phyloP scores from a whole-genome alignment of 2,797 vertebrate species.

The Micromesistius poutassou region DNA sequence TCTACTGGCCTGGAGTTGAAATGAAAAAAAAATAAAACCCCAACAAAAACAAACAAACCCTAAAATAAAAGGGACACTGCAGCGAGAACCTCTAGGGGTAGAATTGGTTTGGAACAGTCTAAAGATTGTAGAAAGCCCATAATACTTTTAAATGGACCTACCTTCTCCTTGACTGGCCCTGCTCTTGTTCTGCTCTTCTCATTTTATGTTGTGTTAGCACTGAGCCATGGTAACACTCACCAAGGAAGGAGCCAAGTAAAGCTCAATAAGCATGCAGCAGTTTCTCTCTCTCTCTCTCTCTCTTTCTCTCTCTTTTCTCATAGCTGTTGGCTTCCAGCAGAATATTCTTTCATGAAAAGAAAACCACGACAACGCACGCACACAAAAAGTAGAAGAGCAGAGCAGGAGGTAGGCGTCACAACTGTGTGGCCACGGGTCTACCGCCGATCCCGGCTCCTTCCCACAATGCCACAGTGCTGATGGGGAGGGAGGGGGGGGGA shows the following conservation, averaged over 20 bases:
- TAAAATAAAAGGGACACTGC: constrained; percentile 60
- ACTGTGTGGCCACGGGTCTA: constrained; percentile 51
- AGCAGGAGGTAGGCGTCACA: constrained; percentile 47
- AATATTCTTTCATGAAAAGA: constrained; percentile 50
- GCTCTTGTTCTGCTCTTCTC: constrained; percentile 52
- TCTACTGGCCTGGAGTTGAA: constrained; percentile 3
- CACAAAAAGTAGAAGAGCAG: constrained; percentile 52
- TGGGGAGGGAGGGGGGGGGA: constrained; percentile 49
- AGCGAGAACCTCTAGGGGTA: constrained; percentile 56
- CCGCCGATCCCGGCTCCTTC: constrained; percentile 23
- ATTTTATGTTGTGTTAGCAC: constrained; percentile 55
- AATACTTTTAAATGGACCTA: constrained; percentile 47
- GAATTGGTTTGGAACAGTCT: constrained; percentile 64
- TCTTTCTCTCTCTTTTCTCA: constrained; percentile 38
- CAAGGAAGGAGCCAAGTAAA: constrained; percentile 54
- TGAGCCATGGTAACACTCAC: constrained; percentile 65
- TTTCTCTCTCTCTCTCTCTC: constrained; percentile 45
- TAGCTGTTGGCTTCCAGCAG: constrained; percentile 59
- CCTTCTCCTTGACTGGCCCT: constrained; percentile 34
- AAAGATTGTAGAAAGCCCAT: constrained; percentile 59
- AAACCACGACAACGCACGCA: constrained; percentile 18
- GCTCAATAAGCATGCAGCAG: constrained; percentile 64
- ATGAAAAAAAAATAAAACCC: background rate
- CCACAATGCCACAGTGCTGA: constrained; percentile 65
- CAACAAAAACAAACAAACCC: background rate